phyloP scores from a whole-genome alignment of 2,888 invertebrate species.

The Phortica okadai region DNA sequence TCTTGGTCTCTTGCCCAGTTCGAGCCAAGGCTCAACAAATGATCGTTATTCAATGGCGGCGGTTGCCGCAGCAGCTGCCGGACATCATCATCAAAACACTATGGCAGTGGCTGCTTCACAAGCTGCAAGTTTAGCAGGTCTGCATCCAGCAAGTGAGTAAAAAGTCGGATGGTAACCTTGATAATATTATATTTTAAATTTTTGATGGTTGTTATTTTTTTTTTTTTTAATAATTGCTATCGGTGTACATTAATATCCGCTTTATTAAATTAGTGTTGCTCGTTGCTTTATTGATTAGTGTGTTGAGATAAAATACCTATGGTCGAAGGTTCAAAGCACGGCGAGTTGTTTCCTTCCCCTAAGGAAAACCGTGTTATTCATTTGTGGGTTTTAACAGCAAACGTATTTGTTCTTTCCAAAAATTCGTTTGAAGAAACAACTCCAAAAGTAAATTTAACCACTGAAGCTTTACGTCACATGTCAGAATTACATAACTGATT shows the following conservation, averaged over 20 bases:
- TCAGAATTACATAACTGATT: not conserved
- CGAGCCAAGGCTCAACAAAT: conserved; percentile 76
- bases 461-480: conserved; percentile 1
- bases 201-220: no score
- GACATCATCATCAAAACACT: conserved; percentile 82
- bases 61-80: conserved; percentile 76
- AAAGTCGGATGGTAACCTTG: conserved; percentile 18
- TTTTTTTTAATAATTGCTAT: no score
- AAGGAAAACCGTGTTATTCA: conserved; percentile 32
- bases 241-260: no score
- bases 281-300: no score
- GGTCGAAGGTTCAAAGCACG: no score
- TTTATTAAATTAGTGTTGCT: no score
- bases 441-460: conserved; percentile 55
- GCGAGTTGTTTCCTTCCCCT: no score
- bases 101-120: conserved; percentile 91
- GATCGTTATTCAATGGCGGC: conserved; percentile 76
- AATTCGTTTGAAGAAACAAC: conserved; percentile 64
- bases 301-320: no score
- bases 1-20: conserved; percentile 75
- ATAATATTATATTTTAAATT: no score
- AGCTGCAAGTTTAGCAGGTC: conserved; percentile 86
- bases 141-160: conserved; percentile 84
- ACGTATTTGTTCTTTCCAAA: conserved; percentile 48
- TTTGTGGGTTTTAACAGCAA: conserved; percentile 64